These are phyloP conservation scores for Corydoras sp. DNA, from an alignment of 2,113 vertebrate species.

Conservation along the genomic window DNA sequence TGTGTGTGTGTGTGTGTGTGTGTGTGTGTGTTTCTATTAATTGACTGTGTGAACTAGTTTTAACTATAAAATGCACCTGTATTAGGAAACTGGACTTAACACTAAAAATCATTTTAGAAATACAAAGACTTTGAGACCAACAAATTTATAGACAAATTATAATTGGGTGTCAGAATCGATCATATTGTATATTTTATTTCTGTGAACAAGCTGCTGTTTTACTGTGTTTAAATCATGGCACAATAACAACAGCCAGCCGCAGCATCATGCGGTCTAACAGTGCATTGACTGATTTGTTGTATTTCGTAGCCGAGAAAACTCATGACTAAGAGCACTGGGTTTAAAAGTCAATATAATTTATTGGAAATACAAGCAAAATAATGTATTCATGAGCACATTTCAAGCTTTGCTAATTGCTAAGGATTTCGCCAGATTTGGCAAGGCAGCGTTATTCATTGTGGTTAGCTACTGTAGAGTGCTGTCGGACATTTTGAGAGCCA, in stretches of 20 bases:
- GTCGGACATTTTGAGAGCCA: slow-evolving; percentile 46
- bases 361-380: slow-evolving; percentile 72
- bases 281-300: slow-evolving; percentile 46
- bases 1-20: no score
- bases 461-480: slow-evolving; percentile 36
- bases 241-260: slow-evolving; percentile 32
- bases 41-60: background rate
- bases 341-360: slow-evolving; percentile 71
- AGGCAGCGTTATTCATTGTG: slow-evolving; percentile 23
- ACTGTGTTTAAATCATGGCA: slow-evolving; percentile 17
- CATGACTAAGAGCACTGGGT: slow-evolving; percentile 58
- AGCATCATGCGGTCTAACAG: slow-evolving; percentile 29
- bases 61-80: no score
- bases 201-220: slow-evolving; percentile 9
- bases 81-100: no score
- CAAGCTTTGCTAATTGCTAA: slow-evolving; percentile 62
- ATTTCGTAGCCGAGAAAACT: slow-evolving; percentile 41
- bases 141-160: no score
- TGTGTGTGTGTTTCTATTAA: background rate
- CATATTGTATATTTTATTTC: background rate
- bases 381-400: slow-evolving; percentile 69
- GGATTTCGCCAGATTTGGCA: slow-evolving; percentile 60
- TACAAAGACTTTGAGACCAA: no score
- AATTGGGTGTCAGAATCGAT: no score
- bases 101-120: no score